Evolutionary conservation across 2,888 invertebrate genomes (phyloP), one percentile per base, ranked within the genome.

Genomic region (Agriotes lineatus): DNA sequence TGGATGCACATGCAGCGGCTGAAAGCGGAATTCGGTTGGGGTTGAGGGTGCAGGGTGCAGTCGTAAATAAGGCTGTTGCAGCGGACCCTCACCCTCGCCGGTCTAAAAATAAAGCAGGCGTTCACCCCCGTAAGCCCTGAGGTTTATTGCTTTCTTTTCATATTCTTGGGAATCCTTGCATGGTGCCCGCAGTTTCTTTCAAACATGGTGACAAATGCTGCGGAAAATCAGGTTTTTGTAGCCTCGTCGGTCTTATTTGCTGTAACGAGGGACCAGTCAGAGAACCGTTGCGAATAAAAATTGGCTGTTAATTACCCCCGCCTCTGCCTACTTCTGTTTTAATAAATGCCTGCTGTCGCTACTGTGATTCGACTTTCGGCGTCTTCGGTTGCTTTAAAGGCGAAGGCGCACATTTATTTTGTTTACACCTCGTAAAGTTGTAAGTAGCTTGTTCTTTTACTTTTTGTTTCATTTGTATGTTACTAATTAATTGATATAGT

Each of bases 21-120:
- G n/a, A 52, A 50, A 52, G n/a, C 16, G 52, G 33, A 52, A 18
- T 52, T 33, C 18, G 18, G 59, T 42, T 35, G 33, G 30, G 48
- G 50, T 37, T 45, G 65, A 48, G 57, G 65, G 45, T 50, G 57
- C 57, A 48, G 57, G 65, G 45, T 50, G 57, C 57, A 30, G 39
- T 25, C 42, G 16, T 50, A 65, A 65, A 65, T 59, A 33, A 64
- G 54, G 30, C 44, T 54, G 48, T 6, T 65, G 58, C 50, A 57
- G 48, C 14, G 57, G 58, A 65, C 65, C 65, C 65, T 65, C 65
- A 58, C 65, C 65, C 65, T 65, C 37, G 25, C 50, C 44, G 50
- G 48, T 65, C 65, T 65, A 65, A 58, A 65, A 65, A 65, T 65
- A 65, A 65, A 65, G 20, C 58, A 30, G 35, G 58, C 65, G 22